Evolutionary conservation across 2,113 vertebrate species (phyloP), one percentile per base, ranked within the genome.

Genomic region (Recurvirostra avosetta): DNA sequence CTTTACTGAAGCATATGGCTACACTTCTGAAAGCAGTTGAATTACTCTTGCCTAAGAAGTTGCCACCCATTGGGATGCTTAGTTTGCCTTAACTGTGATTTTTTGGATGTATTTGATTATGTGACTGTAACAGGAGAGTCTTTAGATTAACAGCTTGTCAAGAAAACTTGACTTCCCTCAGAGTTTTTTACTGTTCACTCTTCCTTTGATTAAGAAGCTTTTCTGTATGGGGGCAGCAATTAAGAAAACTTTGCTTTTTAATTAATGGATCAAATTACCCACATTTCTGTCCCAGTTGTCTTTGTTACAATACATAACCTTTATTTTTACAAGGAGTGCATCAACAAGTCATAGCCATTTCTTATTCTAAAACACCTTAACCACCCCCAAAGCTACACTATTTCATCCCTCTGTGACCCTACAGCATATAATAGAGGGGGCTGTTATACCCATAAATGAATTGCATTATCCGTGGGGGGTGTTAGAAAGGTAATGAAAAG

Each of bases 401-500:
- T 83, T 94, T 75, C 82, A 93, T 77, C 72, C 72, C 68, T 82
- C n/a, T 67, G 61, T 67, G 79, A 88, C 71, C n/a, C 47, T 61
- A 84, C 68, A 67, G 30, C 43, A 49, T 55, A 34, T 66, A 82
- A 41, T 12, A 83, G 74, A 79, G 41, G 8, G 71, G 74, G 25
- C 30, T 93, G 40, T 90, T 95, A 73, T 58, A 89, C 16, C 27
- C 74, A 5, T 77, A 81, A 95, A 92, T 61, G 43, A 94, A 87
- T 66, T 90, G 45, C 45, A 61, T 65, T 89, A 62, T 94, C 94
- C 91, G 76, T 43, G 38, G 70, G 80, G 66, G 83, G 81, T 65
- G 77, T 38, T 92, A 84, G 76, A 92, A 96, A 95, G 86, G 86
- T 87, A 93, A 95, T 92, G 66, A 92, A 95, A 95, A 96, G 70